Evolutionary conservation across 1,140 invertebrate species (phyloP).

Genomic region (Calliphora vicina): DNA sequence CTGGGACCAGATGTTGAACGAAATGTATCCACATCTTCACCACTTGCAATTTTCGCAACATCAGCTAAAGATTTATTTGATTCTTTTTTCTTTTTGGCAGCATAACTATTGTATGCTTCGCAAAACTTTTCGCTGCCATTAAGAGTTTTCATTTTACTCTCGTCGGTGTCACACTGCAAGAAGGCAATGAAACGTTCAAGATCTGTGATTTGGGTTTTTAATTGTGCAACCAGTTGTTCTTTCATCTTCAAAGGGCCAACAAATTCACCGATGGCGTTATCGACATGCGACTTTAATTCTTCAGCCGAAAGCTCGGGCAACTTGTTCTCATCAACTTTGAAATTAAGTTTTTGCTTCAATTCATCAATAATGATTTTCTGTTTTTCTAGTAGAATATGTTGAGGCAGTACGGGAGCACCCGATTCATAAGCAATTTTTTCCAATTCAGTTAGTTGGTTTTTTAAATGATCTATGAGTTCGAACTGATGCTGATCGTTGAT

Average conservation of each 20-base stretch:
- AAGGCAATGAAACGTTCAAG: conserved; percentile 97
- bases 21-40: background rate
- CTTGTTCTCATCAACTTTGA: conserved; percentile 59
- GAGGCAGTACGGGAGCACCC: conserved; percentile 81
- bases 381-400: conserved; percentile 83
- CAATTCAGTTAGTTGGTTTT: conserved; percentile 90
- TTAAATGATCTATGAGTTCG: conserved; percentile 89
- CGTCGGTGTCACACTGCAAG: conserved; percentile 79
- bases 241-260: conserved; percentile 96
- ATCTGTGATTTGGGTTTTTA: conserved; percentile 97
- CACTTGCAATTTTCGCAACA: background rate
- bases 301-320: conserved; percentile 66
- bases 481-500: conserved; percentile 72
- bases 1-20: background rate
- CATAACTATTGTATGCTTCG: conserved; percentile 58
- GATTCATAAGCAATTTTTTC: conserved; percentile 94
- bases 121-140: conserved; percentile 47
- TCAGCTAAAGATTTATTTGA: background rate
- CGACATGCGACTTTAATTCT: conserved; percentile 71
- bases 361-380: conserved; percentile 90
- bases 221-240: conserved; percentile 90
- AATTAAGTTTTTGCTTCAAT: conserved; percentile 76
- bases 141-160: conserved; percentile 42
- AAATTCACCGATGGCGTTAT: conserved; percentile 77
- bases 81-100: conserved; percentile 53